Conservation (phyloP, 2,888 invertebrate species). For the Alsophila aescularia region DNA sequence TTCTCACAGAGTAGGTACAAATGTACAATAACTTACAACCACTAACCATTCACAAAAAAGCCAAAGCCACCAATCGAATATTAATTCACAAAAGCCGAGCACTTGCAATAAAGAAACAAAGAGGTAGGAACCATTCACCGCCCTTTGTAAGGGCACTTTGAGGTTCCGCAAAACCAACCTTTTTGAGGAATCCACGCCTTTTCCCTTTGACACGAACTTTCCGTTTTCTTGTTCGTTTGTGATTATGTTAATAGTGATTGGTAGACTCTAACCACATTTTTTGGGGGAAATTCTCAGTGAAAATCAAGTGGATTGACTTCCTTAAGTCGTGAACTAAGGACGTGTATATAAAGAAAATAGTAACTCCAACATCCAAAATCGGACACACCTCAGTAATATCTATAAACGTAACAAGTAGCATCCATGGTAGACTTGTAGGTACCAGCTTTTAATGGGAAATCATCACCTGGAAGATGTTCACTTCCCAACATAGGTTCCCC, state of each 20-base stretch:
- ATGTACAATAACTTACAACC: background rate
- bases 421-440: too few relatives aligned
- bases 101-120: conserved; percentile 64
- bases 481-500: too few relatives aligned
- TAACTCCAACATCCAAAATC: too few relatives aligned
- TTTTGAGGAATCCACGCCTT: conserved; percentile 61
- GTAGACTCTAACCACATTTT: conserved; percentile 26
- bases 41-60: background rate
- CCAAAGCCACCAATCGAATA: conserved; percentile 59
- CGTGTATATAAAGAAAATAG: background rate
- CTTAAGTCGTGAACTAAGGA: background rate
- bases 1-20: too few relatives aligned
- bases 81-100: conserved; percentile 57
- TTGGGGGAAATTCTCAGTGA: conserved; percentile 3
- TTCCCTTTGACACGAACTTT: conserved; percentile 54
- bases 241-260: conserved; percentile 57
- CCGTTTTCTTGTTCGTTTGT: conserved; percentile 42
- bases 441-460: too few relatives aligned
- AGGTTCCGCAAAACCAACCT: conserved; percentile 47
- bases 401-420: too few relatives aligned
- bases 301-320: conserved; percentile 7
- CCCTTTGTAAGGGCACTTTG: conserved; percentile 60
- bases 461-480: too few relatives aligned
- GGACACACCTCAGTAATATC: too few relatives aligned
- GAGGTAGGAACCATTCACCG: conserved; percentile 40